Conservation (phyloP, 2,113 vertebrate genomes). For the Chloroceryle aenea region DNA sequence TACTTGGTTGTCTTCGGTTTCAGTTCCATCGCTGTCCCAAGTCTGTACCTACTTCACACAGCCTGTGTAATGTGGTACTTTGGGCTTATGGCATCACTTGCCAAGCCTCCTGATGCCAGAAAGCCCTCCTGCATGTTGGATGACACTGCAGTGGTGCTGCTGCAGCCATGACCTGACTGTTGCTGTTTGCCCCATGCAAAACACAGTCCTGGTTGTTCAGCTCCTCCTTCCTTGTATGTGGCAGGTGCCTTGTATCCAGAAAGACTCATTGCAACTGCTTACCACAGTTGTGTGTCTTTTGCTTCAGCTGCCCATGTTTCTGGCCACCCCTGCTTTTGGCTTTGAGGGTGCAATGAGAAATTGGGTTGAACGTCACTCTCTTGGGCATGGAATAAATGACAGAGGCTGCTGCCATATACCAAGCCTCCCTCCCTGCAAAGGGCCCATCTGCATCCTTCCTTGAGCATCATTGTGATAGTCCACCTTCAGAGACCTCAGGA, state of each 20-base stretch:
- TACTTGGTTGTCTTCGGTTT: neutral
- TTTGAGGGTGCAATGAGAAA: neutral
- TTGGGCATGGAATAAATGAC: neutral
- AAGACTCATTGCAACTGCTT: neutral
- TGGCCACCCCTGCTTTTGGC: neutral
- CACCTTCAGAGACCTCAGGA: neutral
- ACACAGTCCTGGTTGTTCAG: neutral
- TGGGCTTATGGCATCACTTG: neutral
- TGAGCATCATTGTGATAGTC: neutral
- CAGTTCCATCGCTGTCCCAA: neutral
- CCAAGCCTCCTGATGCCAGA: neutral
- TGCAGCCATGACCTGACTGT: neutral
- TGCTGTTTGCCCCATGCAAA: neutral
- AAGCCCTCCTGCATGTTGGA: neutral
- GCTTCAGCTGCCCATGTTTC: neutral
- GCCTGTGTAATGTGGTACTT: neutral
- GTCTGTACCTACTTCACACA: neutral
- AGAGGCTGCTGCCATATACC: neutral
- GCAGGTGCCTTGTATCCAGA: neutral
- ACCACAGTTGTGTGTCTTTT: neutral
- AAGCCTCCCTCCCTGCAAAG: neutral
- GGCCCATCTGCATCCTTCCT: neutral
- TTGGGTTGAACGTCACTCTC: neutral
- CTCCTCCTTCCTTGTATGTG: neutral
- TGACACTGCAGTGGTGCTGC: accelerated